Conservation (phyloP, 1,140 invertebrate genomes). For the Ruditapes philippinarum region DNA sequence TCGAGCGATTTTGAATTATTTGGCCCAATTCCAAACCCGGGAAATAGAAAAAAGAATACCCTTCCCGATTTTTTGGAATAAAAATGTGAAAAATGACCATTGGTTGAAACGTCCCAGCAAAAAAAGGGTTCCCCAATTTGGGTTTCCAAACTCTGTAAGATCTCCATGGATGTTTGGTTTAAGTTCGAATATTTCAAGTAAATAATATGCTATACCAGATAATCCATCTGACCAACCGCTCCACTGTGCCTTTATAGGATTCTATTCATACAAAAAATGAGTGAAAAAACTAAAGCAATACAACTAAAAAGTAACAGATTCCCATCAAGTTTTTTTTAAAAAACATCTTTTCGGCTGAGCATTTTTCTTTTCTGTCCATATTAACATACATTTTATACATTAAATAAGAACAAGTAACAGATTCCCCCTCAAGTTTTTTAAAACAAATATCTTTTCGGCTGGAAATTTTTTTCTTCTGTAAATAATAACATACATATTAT, state of each 20-base stretch:
- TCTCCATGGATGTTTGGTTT: slow-evolving; percentile 7
- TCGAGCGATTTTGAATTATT: slow-evolving; percentile 33
- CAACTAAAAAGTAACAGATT: too few relatives aligned
- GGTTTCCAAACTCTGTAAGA: neutral
- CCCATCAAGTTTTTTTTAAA: too few relatives aligned
- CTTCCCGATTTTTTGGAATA: slow-evolving; percentile 10
- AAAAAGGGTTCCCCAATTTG: neutral
- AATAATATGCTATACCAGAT: neutral
- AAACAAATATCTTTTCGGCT: too few relatives aligned
- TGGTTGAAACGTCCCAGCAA: neutral
- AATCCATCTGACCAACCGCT: neutral
- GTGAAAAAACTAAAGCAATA: too few relatives aligned
- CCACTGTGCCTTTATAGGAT: neutral
- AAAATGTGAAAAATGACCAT: neutral
- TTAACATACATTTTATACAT: too few relatives aligned
- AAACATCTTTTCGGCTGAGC: too few relatives aligned
- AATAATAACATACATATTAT: too few relatives aligned
- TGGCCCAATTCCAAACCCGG: neutral
- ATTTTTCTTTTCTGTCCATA: too few relatives aligned
- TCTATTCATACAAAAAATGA: neutral
- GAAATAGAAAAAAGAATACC: slow-evolving; percentile 30
- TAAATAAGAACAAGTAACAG: too few relatives aligned
- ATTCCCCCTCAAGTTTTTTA: too few relatives aligned
- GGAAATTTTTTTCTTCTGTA: too few relatives aligned
- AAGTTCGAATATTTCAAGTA: neutral